Evolutionary conservation across 2,113 vertebrate species (phyloP).

Genomic region (Leptocoma aspasia): DNA sequence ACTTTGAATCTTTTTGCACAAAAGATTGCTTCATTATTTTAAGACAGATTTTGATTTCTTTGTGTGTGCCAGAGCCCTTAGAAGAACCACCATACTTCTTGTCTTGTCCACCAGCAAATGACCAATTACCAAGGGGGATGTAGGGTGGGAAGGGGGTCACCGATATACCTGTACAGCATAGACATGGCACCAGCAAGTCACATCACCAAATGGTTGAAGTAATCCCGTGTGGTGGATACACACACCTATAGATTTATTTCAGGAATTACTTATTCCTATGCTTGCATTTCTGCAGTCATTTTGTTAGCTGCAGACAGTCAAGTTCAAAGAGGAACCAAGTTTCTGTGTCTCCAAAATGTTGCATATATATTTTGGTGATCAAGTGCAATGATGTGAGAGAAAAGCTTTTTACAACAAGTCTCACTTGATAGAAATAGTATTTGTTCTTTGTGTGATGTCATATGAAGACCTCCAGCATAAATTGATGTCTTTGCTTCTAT

Average conservation of each 20-base stretch:
- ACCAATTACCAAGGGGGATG: background rate
- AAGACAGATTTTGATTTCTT: conserved; percentile 10
- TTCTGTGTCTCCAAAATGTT: background rate
- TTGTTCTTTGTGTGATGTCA: background rate
- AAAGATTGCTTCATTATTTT: conserved; percentile 46
- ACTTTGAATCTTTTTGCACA: background rate
- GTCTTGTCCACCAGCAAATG: background rate
- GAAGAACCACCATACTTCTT: background rate
- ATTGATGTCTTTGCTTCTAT: background rate
- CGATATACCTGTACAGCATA: background rate
- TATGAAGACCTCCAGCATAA: background rate
- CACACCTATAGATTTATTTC: background rate
- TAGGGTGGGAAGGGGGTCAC: background rate
- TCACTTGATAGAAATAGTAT: background rate
- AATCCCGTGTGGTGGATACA: fast-evolving
- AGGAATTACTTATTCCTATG: background rate
- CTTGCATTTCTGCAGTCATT: background rate
- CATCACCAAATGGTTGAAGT: background rate
- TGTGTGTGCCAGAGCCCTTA: background rate
- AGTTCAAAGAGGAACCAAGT: background rate
- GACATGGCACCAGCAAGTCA: background rate
- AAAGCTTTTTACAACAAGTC: background rate
- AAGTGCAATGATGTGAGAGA: background rate
- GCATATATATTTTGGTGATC: background rate
- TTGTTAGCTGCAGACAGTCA: background rate